Evolutionary conservation across 2,113 vertebrate species (phyloP), one percentile per base, ranked within the genome.

Genomic region (Phylloscopus whistleri): DNA sequence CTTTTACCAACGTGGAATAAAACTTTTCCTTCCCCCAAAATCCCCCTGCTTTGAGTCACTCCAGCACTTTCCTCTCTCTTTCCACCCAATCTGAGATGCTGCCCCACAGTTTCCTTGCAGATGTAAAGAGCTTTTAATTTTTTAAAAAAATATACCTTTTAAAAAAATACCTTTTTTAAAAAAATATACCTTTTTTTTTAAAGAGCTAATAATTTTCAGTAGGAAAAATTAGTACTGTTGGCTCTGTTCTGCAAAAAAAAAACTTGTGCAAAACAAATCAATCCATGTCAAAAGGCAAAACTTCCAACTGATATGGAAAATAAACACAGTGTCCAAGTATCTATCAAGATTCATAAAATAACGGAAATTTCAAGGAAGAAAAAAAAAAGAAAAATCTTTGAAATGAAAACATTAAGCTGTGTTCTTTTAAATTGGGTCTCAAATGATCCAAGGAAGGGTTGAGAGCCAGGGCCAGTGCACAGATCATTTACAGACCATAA

Each of bases 401-500:
- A 78, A 94, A 79, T 31, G 49, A 46, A 90, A 93, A 70, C 78
- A 72, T 75, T n/a, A 88, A 78, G 16, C 55, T 52, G 31, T 81
- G 48, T 53, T 91, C 82, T 94, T 75, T 78, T 74, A 93, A 92
- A 89, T 13, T 55, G 51, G 79, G 60, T 89, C 81, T 92, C 66
- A 87, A 87, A 90, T 72, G 83, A 83, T 64, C 56, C 76, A 89
- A 86, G 88, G 69, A 78, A 90, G 62, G 60, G 76, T 60, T 89
- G 69, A 70, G 88, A 94, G 86, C 60, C 90, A 76, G 90, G 83
- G 69, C 67, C 93, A 94, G 90, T 77, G 69, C 83, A 90, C 68
- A 86, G 79, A 88, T 87, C 79, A 86, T 92, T 90, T 81, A 66
- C 88, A 93, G 94, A 86, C 55, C 80, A 81, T 72, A 93, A 93